Conservation (phyloP, 1,140 invertebrate species). For the Pararge aegeria region DNA sequence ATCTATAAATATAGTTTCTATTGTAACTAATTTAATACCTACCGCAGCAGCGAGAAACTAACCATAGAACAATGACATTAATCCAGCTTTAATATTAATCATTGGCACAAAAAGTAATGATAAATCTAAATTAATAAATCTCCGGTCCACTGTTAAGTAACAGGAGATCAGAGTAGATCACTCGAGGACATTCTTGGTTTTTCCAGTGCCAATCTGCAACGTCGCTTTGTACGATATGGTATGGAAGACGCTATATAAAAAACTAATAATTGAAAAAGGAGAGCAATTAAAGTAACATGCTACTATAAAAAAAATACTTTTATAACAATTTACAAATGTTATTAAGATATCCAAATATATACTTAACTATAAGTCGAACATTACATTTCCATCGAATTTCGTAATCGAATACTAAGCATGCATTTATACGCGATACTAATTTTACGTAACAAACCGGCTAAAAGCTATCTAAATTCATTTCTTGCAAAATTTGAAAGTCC, state of each 20-base stretch:
- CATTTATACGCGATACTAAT: background rate
- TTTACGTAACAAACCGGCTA: conserved; percentile 1
- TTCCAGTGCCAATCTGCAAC: background rate
- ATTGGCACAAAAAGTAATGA: background rate
- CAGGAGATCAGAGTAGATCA: background rate
- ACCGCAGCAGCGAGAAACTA: background rate
- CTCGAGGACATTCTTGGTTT: background rate
- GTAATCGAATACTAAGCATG: background rate
- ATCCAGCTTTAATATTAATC: background rate
- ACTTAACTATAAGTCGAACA: background rate
- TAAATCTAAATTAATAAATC: too few relatives aligned
- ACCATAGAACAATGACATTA: background rate
- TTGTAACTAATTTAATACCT: background rate
- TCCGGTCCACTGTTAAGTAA: too few relatives aligned
- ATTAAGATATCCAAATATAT: background rate
- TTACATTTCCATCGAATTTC: background rate
- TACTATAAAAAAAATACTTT: too few relatives aligned
- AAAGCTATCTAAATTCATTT: background rate
- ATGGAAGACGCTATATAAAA: background rate
- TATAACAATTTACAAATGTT: background rate
- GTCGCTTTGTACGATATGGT: background rate
- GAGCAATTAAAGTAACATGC: background rate
- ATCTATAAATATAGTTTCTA: background rate
- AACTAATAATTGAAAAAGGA: background rate
- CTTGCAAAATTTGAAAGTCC: background rate